Evolutionary conservation across 2,888 invertebrate species (phyloP), one percentile per base, ranked within the genome.

Genomic region (Esperia sulphurella): DNA sequence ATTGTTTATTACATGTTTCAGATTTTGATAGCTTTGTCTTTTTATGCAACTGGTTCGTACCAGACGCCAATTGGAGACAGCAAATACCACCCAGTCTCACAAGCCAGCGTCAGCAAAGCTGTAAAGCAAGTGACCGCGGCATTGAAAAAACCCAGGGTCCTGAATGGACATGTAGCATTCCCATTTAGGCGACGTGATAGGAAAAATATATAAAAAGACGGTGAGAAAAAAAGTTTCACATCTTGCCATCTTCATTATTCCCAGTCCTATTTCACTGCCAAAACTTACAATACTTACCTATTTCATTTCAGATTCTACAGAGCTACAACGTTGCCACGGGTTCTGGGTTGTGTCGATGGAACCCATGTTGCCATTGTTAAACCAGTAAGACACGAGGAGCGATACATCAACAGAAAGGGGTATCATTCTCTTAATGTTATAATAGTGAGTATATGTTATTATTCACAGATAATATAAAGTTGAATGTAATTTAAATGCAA

Each of bases 21-120:
- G 45, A 14, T 42, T 42, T 41, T 53, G 28, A 46, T 48, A 10
- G 49, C 50, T 21, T 41, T 53, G 14, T 21, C 50, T 9, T 51
- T 53, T 33, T 53, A 46, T 46, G 53, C 53, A 0, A 41, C 41
- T 29, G 50, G 53, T 0, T 47, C 45, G 0, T 52, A 53, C 35
- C 53, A 53, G 38, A 50, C 50, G 14, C 41, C 33, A 13, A 50
- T 46, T 9, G 50, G 48, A 7, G 46, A 47, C 10, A 30, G 14
- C 10, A 13, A 14, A 1, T 5, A 7, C 13, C 45, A 45, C 14
- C 0, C 14, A 12, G 13, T 45, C 9, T 30, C 30, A 14, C 51
- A 45, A 31, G n/a, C 45, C 33, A 51, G 43, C 37, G 53, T 51
- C 10, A 45, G 43, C 0, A 51, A 48, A 39, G 54, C 46, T 10